These are phyloP conservation scores for Zapornia atra DNA, from an alignment of 2,113 vertebrate species.

Conservation along the genomic window DNA sequence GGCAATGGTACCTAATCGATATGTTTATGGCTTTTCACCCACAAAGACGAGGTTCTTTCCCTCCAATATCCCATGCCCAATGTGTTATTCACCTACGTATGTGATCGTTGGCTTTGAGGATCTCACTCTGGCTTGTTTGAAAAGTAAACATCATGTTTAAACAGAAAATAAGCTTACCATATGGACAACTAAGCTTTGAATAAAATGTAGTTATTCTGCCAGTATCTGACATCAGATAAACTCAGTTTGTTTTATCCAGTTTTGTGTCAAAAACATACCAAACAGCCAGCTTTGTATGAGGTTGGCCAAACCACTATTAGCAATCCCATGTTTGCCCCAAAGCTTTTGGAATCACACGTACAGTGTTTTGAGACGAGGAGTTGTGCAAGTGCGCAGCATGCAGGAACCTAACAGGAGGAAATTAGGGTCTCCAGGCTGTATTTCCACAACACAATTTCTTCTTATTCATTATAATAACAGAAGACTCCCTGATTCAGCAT, in stretches of 20 bases:
- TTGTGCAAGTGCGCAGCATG: background rate
- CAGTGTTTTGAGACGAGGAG: background rate
- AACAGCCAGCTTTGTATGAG: background rate
- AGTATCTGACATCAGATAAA: background rate
- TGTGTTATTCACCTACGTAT: rapidly evolving
- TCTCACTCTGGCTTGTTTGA: background rate
- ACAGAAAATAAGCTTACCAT: background rate
- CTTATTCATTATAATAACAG: slow-evolving; percentile 6
- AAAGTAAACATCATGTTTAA: background rate
- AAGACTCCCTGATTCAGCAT: background rate
- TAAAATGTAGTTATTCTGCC: background rate
- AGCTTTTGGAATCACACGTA: background rate
- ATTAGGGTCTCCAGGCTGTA: background rate
- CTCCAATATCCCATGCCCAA: background rate
- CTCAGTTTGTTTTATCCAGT: background rate
- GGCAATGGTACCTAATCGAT: background rate
- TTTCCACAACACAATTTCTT: slow-evolving; percentile 9
- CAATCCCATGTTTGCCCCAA: background rate
- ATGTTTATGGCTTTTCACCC: background rate
- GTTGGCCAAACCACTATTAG: background rate
- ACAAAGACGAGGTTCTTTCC: background rate
- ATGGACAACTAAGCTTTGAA: background rate
- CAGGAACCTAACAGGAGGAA: background rate
- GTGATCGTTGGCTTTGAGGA: background rate
- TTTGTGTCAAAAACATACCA: background rate